A percentile compares a stretch with the other conserved stretches of the same genome.
phyloP scores from a whole-genome alignment of 2,888 invertebrate genomes.

The Neoitamus cyanurus region DNA sequence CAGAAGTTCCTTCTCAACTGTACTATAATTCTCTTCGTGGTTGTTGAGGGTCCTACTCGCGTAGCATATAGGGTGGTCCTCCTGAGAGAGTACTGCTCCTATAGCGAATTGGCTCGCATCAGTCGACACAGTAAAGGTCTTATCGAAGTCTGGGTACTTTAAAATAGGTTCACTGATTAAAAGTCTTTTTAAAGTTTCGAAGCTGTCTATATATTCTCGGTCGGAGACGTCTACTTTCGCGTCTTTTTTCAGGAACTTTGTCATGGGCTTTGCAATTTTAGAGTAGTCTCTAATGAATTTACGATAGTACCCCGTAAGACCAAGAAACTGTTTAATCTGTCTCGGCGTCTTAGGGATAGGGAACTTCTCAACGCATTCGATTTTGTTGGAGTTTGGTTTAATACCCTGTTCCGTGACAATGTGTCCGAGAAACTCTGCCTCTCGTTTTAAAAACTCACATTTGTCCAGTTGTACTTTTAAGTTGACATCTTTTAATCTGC shows the following conservation, averaged over 20 bases:
- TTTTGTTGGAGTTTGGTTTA: conserved; percentile 49
- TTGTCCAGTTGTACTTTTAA: conserved; percentile 51
- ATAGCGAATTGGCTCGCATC: not conserved
- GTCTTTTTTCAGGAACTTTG: not conserved
- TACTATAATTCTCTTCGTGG: not conserved
- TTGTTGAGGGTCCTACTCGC: not conserved
- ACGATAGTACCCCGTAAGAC: conserved; percentile 5
- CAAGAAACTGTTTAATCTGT: conserved; percentile 27
- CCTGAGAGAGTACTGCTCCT: conserved; percentile 3
- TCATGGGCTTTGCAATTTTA: no score
- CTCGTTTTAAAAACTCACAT: conserved; percentile 47
- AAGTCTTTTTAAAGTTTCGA: not conserved
- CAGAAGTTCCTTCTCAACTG: not conserved
- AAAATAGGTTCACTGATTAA: not conserved
- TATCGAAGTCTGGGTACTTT: not conserved
- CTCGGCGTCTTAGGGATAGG: not conserved
- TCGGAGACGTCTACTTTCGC: not conserved
- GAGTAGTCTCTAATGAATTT: no score
- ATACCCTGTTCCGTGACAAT: conserved; percentile 49
- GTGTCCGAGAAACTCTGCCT: conserved; percentile 51
- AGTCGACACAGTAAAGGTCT: not conserved
- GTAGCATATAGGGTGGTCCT: not conserved
- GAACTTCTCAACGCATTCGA: conserved; percentile 25
- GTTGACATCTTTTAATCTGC: conserved; percentile 19
- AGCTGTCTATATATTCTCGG: not conserved